A percentile compares a stretch with the other conserved stretches of the same genome.
Conservation (phyloP, 2,888 invertebrate species). For the Tupiocoris notatus region DNA sequence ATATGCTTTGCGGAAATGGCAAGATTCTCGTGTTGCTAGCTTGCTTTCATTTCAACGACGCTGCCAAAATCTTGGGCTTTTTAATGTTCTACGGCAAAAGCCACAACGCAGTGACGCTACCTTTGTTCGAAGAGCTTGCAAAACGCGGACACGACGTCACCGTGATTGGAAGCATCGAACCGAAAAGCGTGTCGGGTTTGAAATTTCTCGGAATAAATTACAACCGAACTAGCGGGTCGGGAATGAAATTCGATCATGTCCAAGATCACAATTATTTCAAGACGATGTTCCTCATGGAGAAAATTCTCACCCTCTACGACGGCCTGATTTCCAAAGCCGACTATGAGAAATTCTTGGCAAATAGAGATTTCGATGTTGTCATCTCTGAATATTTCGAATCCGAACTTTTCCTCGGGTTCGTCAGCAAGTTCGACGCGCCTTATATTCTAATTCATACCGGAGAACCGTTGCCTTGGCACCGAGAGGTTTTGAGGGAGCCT, state of each 20-base stretch:
- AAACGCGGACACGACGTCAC: conserved; percentile 47
- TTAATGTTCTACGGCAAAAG: conserved; percentile 15
- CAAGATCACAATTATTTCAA: background rate
- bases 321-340: background rate
- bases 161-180: conserved; percentile 42
- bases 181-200: background rate
- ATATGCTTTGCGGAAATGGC: too few species aligned
- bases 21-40: too few species aligned
- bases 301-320: background rate
- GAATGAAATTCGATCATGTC: background rate
- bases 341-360: background rate
- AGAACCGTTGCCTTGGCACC: conserved; percentile 63
- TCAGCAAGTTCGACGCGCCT: conserved; percentile 64
- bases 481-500: conserved; percentile 60
- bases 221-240: background rate
- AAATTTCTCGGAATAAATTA: background rate
- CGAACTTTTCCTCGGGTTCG: conserved; percentile 68
- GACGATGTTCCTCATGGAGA: background rate
- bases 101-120: conserved; percentile 18
- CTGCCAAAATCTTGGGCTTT: conserved; percentile 23
- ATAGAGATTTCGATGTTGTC: conserved; percentile 62
- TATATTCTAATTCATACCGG: conserved; percentile 62
- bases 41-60: too few species aligned
- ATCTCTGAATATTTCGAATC: conserved; percentile 70
- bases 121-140: conserved; percentile 42